Conservation (phyloP, 1,140 invertebrate species). For the Lamellibrachia luymesi region DNA sequence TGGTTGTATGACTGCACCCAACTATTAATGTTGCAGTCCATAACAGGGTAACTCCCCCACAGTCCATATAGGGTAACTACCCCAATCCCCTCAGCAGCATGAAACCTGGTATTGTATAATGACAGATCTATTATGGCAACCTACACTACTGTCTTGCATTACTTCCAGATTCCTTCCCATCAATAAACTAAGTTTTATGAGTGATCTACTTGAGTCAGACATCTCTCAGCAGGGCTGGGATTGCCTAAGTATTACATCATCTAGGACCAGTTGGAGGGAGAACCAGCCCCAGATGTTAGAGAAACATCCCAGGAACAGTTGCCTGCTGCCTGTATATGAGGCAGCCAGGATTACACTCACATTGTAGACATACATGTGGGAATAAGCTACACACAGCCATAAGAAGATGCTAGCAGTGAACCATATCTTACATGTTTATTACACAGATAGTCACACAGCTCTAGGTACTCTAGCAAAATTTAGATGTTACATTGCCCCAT, state of each 20-base stretch:
- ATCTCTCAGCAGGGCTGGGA: not conserved
- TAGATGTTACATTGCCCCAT: not conserved
- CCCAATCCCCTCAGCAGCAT: not conserved
- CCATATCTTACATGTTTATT: not conserved
- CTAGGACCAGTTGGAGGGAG: not conserved
- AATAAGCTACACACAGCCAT: not conserved
- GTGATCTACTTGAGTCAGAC: not conserved
- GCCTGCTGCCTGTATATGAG: not conserved
- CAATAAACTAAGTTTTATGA: not conserved
- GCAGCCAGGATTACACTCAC: not conserved
- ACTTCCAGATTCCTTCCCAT: not conserved
- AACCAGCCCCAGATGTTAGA: not conserved
- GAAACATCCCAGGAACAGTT: not conserved
- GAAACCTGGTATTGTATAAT: not conserved
- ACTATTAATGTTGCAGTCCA: not conserved
- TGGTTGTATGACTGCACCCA: not conserved
- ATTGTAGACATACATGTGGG: not conserved
- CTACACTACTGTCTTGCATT: not conserved
- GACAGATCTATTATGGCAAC: not conserved
- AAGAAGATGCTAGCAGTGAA: not conserved
- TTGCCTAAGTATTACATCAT: conserved; percentile 5
- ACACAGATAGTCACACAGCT: not conserved
- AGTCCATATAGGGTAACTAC: not conserved
- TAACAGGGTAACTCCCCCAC: too few species aligned
- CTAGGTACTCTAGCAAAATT: not conserved